These are phyloP conservation scores for Oreohelix idahoensis DNA, from an alignment of 1,140 invertebrate species.

Conservation along the genomic window DNA sequence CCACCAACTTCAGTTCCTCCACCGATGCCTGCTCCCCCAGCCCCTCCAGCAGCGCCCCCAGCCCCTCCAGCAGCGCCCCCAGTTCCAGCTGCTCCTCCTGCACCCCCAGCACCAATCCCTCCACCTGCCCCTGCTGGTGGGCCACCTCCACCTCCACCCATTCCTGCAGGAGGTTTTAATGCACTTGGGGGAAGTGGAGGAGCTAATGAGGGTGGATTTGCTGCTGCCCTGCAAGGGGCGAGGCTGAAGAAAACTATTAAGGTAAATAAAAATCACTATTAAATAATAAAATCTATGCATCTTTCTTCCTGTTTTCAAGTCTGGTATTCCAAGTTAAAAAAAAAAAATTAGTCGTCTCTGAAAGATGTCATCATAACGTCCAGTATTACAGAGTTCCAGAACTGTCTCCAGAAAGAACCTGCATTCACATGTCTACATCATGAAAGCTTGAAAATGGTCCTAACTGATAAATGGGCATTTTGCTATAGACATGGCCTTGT, in stretches of 20 bases:
- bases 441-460: no score
- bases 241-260: conserved; percentile 51
- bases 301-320: no score
- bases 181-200: conserved; percentile 36
- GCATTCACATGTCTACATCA: no score
- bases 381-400: no score
- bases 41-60: neutral
- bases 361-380: no score
- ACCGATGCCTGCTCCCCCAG: conserved; percentile 49
- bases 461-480: no score
- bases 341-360: no score
- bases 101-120: conserved; percentile 61
- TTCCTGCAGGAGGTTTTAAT: conserved; percentile 50
- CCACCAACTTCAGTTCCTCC: conserved; percentile 49
- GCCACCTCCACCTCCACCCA: conserved; percentile 46
- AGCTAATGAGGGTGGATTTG: conserved; percentile 46
- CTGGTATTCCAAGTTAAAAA: no score
- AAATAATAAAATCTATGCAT: no score
- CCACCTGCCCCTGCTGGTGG: conserved; percentile 46
- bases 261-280: no score
- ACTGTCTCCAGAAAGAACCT: no score
- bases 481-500: no score
- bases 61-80: neutral
- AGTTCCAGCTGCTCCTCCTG: conserved; percentile 59
- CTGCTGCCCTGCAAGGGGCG: conserved; percentile 52